Percentiles rank a stretch among this genome's conserved stretches.
These are phyloP conservation scores for Oscheius myriophilus DNA, from an alignment of 2,888 invertebrate species.

Conservation along the genomic window DNA sequence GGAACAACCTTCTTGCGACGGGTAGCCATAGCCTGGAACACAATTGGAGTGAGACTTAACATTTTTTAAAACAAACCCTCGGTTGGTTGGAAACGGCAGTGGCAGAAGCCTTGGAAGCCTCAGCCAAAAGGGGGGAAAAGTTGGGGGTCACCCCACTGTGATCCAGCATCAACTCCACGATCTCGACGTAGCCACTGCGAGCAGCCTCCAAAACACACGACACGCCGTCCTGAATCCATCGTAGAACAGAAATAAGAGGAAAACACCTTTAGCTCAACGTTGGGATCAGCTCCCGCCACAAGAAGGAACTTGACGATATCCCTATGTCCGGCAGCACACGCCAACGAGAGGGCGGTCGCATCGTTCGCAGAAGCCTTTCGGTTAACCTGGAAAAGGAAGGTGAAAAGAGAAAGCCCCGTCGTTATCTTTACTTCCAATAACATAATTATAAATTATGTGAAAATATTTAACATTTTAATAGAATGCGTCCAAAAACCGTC, in stretches of 20 bases:
- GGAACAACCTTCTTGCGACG: constrained; percentile 12
- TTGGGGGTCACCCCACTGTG: constrained; percentile 28
- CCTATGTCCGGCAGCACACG: constrained; percentile 91
- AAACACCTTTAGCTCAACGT: constrained; percentile 87
- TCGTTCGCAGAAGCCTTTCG: constrained; percentile 77
- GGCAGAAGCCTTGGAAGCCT: constrained; percentile 6
- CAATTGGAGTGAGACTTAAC: neutral
- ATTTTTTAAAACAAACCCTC: neutral
- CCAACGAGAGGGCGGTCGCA: constrained; percentile 93
- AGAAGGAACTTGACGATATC: constrained; percentile 90
- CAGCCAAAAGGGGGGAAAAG: constrained; percentile 1
- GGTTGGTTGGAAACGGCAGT: neutral
- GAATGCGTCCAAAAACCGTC: no score
- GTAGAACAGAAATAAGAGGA: no score
- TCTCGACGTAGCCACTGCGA: constrained; percentile 94
- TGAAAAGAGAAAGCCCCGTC: neutral
- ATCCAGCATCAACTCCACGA: constrained; percentile 92
- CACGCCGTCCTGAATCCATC: constrained; percentile 85
- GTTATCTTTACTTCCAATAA: neutral
- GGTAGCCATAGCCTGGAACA: constrained; percentile 2
- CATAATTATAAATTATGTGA: constrained; percentile 3
- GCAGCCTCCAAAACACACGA: constrained; percentile 98
- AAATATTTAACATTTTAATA: no score
- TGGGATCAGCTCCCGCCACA: constrained; percentile 90
- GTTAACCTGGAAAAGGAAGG: constrained; percentile 11